Evolutionary conservation across 2,113 vertebrate species (phyloP), one percentile per base, ranked within the genome.

Genomic region (Acrocephalus arundinaceus): DNA sequence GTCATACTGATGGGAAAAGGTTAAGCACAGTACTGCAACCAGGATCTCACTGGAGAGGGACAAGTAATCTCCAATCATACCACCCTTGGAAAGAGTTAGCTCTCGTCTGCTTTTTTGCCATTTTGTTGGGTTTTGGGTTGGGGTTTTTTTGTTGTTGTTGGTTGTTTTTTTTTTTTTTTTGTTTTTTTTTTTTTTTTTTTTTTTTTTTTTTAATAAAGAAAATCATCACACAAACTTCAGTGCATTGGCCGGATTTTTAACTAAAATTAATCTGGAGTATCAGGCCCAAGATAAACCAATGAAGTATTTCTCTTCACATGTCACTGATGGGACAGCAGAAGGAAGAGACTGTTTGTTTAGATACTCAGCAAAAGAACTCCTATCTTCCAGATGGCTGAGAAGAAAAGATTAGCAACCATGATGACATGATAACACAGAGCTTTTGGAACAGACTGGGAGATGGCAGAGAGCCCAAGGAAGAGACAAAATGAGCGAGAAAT

Each of bases 381-480:
- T 65, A 39, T 82, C 74, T 94, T 78, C 77, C 92, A 95, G 67
- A 83, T 90, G 85, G 62, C 55, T 84, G 78, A 87, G 71, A 85
- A 83, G 58, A 73, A 92, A 70, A 88, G 85, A 85, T 93, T 79
- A 88, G 57, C 55, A 85, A 86, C 94, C 46, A 83, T 19, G 67
- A 78, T 73, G 89, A 77, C 63, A 71, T 9, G 30, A 45, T 80
- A 83, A 74, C 68, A 92, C 30, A 71, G 78, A 89, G 35, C 33
- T 92, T 67, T 80, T 95, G 94, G 54, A 67, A 73, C 46, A 93
- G 62, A 63, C 27, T 27, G 5, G 2, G 25, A 55, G 23, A 68
- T 93, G 82, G 92, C 82, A 90, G 23, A 65, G 20, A 92, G 82
- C 83, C 92, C 51, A 49, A 57, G 11, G 22, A 94, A 90, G 14